Evolutionary conservation across 2,113 vertebrate species (phyloP).

Genomic region (Gila orcuttii): DNA sequence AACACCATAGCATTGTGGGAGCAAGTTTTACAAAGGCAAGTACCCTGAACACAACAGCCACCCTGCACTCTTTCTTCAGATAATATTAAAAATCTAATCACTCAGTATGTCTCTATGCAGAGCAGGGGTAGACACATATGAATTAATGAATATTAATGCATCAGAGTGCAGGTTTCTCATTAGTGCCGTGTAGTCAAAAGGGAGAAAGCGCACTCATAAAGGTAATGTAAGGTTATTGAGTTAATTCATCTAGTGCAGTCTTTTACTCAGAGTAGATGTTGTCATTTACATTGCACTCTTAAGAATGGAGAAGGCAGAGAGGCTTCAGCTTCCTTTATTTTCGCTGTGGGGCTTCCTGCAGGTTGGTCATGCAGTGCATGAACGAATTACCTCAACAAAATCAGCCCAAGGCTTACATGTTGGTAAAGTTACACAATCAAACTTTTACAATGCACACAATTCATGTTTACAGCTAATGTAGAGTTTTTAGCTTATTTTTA

Average conservation of each 20-base stretch:
- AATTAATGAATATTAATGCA: conserved; percentile 19
- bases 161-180: not conserved
- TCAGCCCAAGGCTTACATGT: not conserved
- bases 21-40: not conserved
- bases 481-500: not conserved
- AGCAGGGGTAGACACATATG: not conserved
- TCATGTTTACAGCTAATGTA: not conserved
- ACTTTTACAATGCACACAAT: not conserved
- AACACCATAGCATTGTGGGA: not conserved
- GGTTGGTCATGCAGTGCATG: not conserved
- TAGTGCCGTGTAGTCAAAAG: not conserved
- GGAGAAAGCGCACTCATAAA: not conserved
- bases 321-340: conserved; percentile 16
- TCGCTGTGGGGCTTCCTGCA: not conserved
- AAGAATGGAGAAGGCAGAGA: not conserved
- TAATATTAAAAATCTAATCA: not conserved
- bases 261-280: conserved; percentile 28
- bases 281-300: conserved; percentile 19
- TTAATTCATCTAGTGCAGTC: conserved; percentile 24
- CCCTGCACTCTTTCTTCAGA: not conserved
- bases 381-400: not conserved
- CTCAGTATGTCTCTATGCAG: not conserved
- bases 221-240: conserved; percentile 30
- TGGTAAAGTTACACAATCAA: not conserved
- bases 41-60: not conserved